Evolutionary conservation across 2,888 invertebrate genomes (phyloP).

Genomic region (Euzophera pinguis): DNA sequence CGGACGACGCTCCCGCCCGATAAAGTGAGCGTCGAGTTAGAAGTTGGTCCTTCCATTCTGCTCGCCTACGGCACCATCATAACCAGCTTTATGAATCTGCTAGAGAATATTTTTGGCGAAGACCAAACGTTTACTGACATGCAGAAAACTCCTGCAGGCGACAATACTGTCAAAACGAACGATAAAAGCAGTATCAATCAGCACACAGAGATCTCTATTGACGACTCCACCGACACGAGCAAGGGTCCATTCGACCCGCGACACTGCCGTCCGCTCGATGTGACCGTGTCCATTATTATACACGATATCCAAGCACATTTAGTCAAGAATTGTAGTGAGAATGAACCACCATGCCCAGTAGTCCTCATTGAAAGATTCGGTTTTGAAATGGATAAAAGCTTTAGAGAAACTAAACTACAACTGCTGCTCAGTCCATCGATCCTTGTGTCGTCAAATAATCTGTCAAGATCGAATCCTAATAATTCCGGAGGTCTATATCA

Average conservation of each 20-base stretch:
- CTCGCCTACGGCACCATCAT: slow-evolving; percentile 95
- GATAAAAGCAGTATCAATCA: slow-evolving; percentile 67
- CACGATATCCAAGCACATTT: slow-evolving; percentile 98
- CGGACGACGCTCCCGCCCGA: slow-evolving; percentile 92
- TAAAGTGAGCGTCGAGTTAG: slow-evolving; percentile 93
- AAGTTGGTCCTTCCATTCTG: slow-evolving; percentile 96
- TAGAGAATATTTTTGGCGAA: slow-evolving; percentile 98
- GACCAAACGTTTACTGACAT: slow-evolving; percentile 97
- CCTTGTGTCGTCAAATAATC: slow-evolving; percentile 87
- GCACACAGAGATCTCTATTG: slow-evolving; percentile 80
- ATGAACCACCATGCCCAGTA: slow-evolving; percentile 95
- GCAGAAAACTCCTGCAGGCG: slow-evolving; percentile 82
- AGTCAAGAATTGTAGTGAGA: slow-evolving; percentile 93
- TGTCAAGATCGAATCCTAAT: slow-evolving; percentile 80
- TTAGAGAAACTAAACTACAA: slow-evolving; percentile 94
- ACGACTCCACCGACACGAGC: slow-evolving; percentile 81
- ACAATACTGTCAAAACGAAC: slow-evolving; percentile 54
- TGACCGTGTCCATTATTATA: slow-evolving; percentile 94
- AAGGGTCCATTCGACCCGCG: slow-evolving; percentile 90
- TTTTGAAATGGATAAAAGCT: slow-evolving; percentile 98
- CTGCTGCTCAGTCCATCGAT: slow-evolving; percentile 93
- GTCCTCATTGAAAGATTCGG: slow-evolving; percentile 94
- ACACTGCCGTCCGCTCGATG: slow-evolving; percentile 92
- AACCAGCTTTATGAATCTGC: slow-evolving; percentile 91
- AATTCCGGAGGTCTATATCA: slow-evolving; percentile 82